phyloP scores from a whole-genome alignment of 2,113 vertebrate species.

The Lepisosteus osseus region DNA sequence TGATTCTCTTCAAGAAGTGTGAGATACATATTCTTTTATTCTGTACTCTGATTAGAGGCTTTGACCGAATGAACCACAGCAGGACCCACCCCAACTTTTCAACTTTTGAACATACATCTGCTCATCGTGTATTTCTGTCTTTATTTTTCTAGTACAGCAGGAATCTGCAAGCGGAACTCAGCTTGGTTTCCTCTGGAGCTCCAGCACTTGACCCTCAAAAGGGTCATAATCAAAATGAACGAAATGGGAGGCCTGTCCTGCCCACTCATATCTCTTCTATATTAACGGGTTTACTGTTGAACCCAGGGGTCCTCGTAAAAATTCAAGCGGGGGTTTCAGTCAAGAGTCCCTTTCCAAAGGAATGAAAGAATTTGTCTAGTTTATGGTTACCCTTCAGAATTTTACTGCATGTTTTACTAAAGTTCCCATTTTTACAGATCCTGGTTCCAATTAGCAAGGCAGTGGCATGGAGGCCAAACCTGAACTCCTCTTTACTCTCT shows the following conservation, averaged over 20 bases:
- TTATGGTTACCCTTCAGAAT: constrained; percentile 77
- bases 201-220: constrained; percentile 63
- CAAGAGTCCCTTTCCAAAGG: constrained; percentile 66
- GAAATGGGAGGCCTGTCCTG: constrained; percentile 71
- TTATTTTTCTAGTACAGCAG: background rate
- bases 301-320: constrained; percentile 77
- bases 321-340: constrained; percentile 73
- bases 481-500: constrained; percentile 57
- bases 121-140: background rate
- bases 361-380: constrained; percentile 77
- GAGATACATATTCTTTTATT: no score
- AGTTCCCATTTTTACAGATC: constrained; percentile 74
- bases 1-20: no score
- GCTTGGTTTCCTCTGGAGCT: constrained; percentile 44
- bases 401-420: constrained; percentile 83
- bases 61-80: no score
- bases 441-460: constrained; percentile 77
- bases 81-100: no score
- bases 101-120: no score
- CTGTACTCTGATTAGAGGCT: no score
- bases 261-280: constrained; percentile 77
- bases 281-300: constrained; percentile 78
- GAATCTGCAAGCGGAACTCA: constrained; percentile 27
- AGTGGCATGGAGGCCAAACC: constrained; percentile 53
- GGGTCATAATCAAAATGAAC: constrained; percentile 53